Evolutionary conservation across 2,888 invertebrate genomes (phyloP).

Genomic region (Drosophila neotestacea): DNA sequence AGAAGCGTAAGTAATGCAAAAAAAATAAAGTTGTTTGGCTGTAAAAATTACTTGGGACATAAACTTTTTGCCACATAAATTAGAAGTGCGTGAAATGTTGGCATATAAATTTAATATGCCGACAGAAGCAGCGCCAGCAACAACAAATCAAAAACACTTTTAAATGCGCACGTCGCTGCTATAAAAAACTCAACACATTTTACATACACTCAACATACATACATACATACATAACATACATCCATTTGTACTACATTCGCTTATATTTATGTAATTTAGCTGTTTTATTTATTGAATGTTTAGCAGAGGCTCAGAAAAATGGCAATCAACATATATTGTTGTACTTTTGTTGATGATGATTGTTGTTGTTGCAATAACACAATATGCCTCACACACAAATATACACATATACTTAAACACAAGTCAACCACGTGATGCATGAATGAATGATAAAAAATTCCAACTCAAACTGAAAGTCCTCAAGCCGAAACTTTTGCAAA

Average conservation of each 20-base stretch:
- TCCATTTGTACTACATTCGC: conserved; percentile 9
- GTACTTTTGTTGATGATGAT: conserved; percentile 18
- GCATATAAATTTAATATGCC: conserved; percentile 76
- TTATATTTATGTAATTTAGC: conserved; percentile 69
- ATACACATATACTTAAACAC: conserved; percentile 11
- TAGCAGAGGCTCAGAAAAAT: conserved; percentile 16
- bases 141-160: conserved; percentile 63
- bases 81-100: conserved; percentile 75
- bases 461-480: conserved; percentile 14
- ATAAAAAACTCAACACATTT: conserved; percentile 79
- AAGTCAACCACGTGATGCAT: conserved; percentile 43
- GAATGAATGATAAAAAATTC: conserved; percentile 16
- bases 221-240: conserved; percentile 4
- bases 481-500: neutral
- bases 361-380: conserved; percentile 19
- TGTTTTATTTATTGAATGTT: conserved; percentile 78
- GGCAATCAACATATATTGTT: conserved; percentile 38
- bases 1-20: conserved; percentile 49
- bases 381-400: conserved; percentile 20
- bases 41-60: conserved; percentile 72
- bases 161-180: conserved; percentile 74
- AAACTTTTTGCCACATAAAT: conserved; percentile 77
- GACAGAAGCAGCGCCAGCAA: conserved; percentile 32
- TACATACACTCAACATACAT: conserved; percentile 31
- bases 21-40: conserved; percentile 70